Base-by-base conservation (phyloP, 1,140 invertebrate species). In the Myzus persicae region DNA sequence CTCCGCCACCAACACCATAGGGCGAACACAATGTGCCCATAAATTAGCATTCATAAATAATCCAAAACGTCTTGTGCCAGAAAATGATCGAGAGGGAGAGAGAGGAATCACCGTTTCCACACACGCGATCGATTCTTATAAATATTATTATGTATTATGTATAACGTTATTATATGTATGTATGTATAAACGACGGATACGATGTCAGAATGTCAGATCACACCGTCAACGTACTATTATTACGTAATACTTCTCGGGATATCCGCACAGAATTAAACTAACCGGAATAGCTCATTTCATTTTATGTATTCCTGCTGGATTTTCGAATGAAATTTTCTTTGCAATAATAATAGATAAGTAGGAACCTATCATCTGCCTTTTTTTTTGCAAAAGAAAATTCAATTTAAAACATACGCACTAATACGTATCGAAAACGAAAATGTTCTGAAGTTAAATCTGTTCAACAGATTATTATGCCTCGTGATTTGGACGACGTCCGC, bases 21-120 rank as follows among this genome's bases (percentile, higher is more conserved):
- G 90, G 38, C 40, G 40, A 91, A 91, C 59, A 91, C 59, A 76
- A 91, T 76, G 26, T 82, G 22, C 54, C 31, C 90, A 46, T 48
- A 82, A 91, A 91, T 91, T 91, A 91, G 42, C 91, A 48, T 82
- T 46, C 91, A 82, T 92, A 92, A 92, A 91, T 92, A 48, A 92
- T 92, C 59, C 91, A 31, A 82, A 81, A 92, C 91, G 76, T 92
- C 76, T 82, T 26, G 42, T 44, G 38, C 1, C 67, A 48, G 67
- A 82, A 42, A 92, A 46, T n/a, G 91, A 91, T 76, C 90, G n/a
- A 76, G 40, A 46, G 7, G 18, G 51, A 90, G 48, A 48, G 38
- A 90, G 31, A 76, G n/a, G 24, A 81, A 91, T 91, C 54, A n/a
- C 90, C 22, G 40, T 91, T 91, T 91, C 90, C 38, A 44, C 54